phyloP scores from a whole-genome alignment of 1,140 invertebrate genomes.

The Macrobrachium nipponense region DNA sequence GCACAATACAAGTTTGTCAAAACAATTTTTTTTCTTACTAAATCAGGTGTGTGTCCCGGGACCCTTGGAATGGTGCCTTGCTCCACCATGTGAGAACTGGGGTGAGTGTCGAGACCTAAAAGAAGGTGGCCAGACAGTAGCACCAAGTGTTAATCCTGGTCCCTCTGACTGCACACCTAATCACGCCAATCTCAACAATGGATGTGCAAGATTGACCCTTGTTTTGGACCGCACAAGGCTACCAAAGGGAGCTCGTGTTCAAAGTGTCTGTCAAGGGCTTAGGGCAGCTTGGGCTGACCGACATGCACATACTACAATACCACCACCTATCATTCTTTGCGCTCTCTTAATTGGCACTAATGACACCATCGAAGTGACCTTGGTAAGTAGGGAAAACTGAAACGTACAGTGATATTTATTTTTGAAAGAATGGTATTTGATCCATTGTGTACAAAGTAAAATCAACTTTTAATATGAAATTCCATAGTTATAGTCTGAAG shows the following conservation, averaged over 20 bases:
- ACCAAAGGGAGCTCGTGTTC: slow-evolving; percentile 78
- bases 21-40: slow-evolving; percentile 21
- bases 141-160: slow-evolving; percentile 80
- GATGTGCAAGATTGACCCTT: slow-evolving; percentile 81
- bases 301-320: slow-evolving; percentile 69
- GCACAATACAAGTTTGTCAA: background rate
- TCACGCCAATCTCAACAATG: slow-evolving; percentile 76
- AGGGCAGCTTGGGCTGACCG: slow-evolving; percentile 76
- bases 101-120: slow-evolving; percentile 82
- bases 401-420: too few relatives aligned
- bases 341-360: slow-evolving; percentile 82
- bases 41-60: slow-evolving; percentile 81
- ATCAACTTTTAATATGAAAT: too few relatives aligned
- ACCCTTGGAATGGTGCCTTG: slow-evolving; percentile 80
- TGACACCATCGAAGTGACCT: slow-evolving; percentile 87
- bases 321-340: slow-evolving; percentile 78
- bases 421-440: too few relatives aligned
- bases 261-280: slow-evolving; percentile 78
- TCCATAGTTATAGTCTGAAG: too few relatives aligned
- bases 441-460: too few relatives aligned
- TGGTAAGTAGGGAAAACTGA: slow-evolving; percentile 74
- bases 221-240: slow-evolving; percentile 76
- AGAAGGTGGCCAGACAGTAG: slow-evolving; percentile 80
- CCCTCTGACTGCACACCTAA: slow-evolving; percentile 85
- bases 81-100: slow-evolving; percentile 80